A percentile compares a stretch with the other conserved stretches of the same genome.
Conservation (phyloP, 1,140 invertebrate genomes). For the Conus betulinus region DNA sequence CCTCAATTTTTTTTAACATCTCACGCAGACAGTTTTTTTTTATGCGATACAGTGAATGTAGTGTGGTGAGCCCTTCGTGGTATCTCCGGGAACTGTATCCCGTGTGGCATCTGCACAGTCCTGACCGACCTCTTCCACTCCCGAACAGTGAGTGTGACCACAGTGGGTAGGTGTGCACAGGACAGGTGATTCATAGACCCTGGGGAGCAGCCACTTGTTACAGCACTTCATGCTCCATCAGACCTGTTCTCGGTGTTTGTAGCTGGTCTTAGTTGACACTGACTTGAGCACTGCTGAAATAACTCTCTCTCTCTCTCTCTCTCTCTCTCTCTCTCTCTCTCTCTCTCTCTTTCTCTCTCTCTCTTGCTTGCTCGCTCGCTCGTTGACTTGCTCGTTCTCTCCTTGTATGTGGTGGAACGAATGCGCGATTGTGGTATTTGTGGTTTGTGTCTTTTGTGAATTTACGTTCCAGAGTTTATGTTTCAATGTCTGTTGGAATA, state of each 20-base stretch:
- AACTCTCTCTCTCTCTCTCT: neutral
- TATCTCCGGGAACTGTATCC: constrained; percentile 3
- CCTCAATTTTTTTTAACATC: neutral
- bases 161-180: neutral
- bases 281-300: neutral
- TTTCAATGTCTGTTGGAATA: too few relatives aligned
- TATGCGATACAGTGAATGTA: neutral
- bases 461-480: too few relatives aligned
- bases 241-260: neutral
- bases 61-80: neutral
- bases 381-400: too few relatives aligned
- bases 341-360: too few relatives aligned
- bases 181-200: neutral
- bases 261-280: neutral
- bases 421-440: too few relatives aligned
- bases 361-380: too few relatives aligned
- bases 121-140: neutral
- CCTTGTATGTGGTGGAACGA: too few relatives aligned
- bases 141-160: neutral
- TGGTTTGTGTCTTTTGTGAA: too few relatives aligned
- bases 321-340: neutral
- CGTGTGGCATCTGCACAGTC: neutral
- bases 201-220: neutral
- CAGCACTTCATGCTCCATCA: too few relatives aligned
- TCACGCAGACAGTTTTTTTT: constrained; percentile 8